Percentiles rank a stretch among this genome's conserved stretches.
Conservation (phyloP, 2,113 vertebrate species). For the Okapia johnstoni region DNA sequence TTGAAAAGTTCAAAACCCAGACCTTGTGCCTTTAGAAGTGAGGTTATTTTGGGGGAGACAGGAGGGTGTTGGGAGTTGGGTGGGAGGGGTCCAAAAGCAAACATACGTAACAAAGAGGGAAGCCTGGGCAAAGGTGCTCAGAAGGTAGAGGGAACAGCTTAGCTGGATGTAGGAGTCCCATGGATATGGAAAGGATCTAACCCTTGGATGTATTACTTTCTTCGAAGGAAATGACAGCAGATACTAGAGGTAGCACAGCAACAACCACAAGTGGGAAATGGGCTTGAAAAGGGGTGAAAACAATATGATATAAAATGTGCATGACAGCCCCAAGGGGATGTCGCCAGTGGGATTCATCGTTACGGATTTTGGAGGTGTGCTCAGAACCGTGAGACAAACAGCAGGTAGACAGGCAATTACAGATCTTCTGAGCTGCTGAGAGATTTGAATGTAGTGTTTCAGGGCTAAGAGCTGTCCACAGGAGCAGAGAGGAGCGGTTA, state of each 20-base stretch:
- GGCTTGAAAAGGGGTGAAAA: background rate
- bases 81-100: background rate
- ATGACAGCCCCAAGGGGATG: background rate
- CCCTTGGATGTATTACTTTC: background rate
- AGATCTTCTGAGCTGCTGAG: background rate
- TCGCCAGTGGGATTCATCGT: background rate
- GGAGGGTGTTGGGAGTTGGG: background rate
- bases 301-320: background rate
- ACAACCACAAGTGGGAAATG: background rate
- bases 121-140: background rate
- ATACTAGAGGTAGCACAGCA: background rate
- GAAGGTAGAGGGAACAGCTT: background rate
- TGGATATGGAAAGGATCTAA: background rate
- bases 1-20: background rate
- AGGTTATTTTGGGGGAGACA: background rate
- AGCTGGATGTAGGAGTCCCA: background rate
- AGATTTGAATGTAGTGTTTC: constrained; percentile 25
- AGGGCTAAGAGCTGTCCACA: background rate
- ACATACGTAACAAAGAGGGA: background rate
- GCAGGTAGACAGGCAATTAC: background rate
- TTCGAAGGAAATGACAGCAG: background rate
- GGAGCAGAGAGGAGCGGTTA: background rate
- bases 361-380: background rate
- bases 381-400: background rate
- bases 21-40: background rate